phyloP scores from a whole-genome alignment of 1,140 invertebrate genomes.

The Drosophila orena region DNA sequence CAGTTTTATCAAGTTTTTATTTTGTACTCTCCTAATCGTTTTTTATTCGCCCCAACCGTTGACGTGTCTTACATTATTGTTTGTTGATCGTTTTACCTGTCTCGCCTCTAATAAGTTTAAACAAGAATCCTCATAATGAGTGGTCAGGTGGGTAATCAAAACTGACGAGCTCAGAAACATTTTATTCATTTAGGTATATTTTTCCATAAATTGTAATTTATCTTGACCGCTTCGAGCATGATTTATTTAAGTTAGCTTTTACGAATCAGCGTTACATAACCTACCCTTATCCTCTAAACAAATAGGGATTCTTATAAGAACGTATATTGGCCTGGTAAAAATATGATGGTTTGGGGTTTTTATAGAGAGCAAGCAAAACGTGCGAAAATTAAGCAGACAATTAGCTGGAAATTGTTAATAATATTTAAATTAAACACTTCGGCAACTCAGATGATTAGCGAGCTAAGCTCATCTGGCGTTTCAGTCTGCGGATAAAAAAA shows the following conservation, averaged over 20 bases:
- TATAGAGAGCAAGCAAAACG: conserved; percentile 18
- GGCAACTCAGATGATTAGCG: conserved; percentile 43
- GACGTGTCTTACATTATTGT: conserved; percentile 27
- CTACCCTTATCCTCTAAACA: conserved; percentile 1
- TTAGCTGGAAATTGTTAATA: conserved; percentile 61
- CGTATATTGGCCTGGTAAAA: not conserved
- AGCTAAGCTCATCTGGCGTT: not conserved
- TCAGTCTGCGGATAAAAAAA: conserved; percentile 15
- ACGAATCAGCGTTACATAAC: conserved; percentile 19
- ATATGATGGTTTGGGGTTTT: not conserved
- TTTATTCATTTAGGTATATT: conserved; percentile 36
- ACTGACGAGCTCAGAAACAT: conserved; percentile 30
- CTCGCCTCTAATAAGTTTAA: conserved; percentile 37
- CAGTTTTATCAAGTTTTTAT: conserved; percentile 38
- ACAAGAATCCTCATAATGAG: conserved; percentile 57
- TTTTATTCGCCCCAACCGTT: conserved; percentile 29
- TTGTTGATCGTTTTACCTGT: conserved; percentile 23
- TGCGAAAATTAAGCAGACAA: conserved; percentile 51
- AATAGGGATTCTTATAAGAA: not conserved
- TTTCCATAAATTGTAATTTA: conserved; percentile 20
- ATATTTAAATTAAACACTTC: conserved; percentile 25
- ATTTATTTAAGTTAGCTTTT: conserved; percentile 25
- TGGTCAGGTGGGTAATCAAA: conserved; percentile 71
- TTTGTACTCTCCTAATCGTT: conserved; percentile 28
- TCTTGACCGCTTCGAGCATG: conserved; percentile 18